Base-by-base conservation (phyloP, 2,888 invertebrate genomes). In the Callyntrura guangdongensis region DNA sequence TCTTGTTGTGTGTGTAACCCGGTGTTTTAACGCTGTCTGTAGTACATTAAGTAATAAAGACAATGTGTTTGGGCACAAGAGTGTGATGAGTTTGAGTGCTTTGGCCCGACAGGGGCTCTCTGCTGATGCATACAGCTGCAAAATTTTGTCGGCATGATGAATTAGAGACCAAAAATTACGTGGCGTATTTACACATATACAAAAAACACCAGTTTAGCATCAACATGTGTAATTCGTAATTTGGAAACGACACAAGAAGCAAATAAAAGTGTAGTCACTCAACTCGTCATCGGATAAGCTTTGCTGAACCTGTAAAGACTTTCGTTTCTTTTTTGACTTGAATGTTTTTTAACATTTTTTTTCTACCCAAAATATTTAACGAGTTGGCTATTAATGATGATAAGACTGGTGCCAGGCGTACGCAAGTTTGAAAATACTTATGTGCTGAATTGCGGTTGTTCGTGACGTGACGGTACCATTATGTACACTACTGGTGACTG, bases 401-500 rank as follows among this genome's bases (percentile, higher is more conserved):
- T 22, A 49, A 69, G 22, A 25, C 64, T 64, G 82, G 69, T 69
- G 83, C 83, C 83, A 67, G 69, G 83, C 83, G 69, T 49, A 84
- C 67, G 69, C 67, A n/a, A n/a, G n/a, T 69, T 69, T 36, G 8
- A 85, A 56, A 72, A 27, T 53, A 72, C 25, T 85, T 64, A 11
- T 36, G 36, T 20, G 5, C n/a, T 72, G 85, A 74, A 74, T 85
- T 72, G 85, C 56, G 74, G 59, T 85, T 36, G n/a, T 59, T 85
- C 85, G 85, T 85, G 85, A 85, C 85, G 2, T 74, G n/a, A n/a
- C n/a, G n/a, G 14, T 36, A 74, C 85, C 74, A 85, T 84, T 67
- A n/a, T n/a, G 67, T 49, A 64, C 27, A 72, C 20, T n/a, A n/a
- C n/a, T n/a, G n/a, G 17, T 3, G 1, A 64, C 8, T 72, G 17